These are phyloP conservation scores for Laticauda colubrina DNA, from an alignment of 2,113 vertebrate species.

Conservation along the genomic window DNA sequence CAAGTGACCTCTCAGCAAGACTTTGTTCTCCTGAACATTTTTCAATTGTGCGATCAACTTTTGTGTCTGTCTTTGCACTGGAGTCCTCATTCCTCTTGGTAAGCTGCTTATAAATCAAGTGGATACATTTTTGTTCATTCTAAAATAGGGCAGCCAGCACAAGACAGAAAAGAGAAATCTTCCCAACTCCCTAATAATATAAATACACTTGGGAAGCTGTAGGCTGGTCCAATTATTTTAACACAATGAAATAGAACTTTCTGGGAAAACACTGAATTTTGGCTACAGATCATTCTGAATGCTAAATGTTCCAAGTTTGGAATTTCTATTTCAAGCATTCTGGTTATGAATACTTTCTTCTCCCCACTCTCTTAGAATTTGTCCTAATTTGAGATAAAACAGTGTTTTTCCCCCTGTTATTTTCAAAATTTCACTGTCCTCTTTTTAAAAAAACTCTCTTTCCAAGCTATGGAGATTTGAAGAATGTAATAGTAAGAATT, in stretches of 20 bases:
- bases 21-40: not conserved
- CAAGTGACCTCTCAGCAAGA: not conserved
- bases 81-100: not conserved
- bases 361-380: not conserved
- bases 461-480: not conserved
- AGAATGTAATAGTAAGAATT: not conserved
- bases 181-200: not conserved
- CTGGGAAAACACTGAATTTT: not conserved
- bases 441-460: not conserved
- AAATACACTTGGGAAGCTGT: not conserved
- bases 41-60: not conserved
- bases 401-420: not conserved
- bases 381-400: not conserved
- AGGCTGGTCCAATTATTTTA: not conserved
- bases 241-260: not conserved
- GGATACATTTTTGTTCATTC: not conserved
- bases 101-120: not conserved
- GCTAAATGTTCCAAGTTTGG: not conserved
- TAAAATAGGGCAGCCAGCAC: not conserved
- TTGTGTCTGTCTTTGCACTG: not conserved
- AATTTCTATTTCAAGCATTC: not conserved
- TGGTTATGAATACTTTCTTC: not conserved
- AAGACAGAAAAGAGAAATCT: not conserved
- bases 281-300: not conserved
- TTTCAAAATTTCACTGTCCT: not conserved